phyloP scores from a whole-genome alignment of 2,797 vertebrate species.

The Melopsittacus undulatus region DNA sequence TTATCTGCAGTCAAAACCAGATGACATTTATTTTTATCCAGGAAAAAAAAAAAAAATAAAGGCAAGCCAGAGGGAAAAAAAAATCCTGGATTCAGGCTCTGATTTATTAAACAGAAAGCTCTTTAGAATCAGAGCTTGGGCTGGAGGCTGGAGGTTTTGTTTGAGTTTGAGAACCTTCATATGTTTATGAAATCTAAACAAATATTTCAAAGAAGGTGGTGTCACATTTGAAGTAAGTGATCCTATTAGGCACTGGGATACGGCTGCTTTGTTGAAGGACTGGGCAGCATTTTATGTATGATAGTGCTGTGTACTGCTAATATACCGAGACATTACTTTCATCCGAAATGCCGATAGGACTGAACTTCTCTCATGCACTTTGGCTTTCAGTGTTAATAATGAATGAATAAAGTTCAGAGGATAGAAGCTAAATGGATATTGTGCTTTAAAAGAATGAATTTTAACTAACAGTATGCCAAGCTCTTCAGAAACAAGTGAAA shows the following conservation, averaged over 20 bases:
- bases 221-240: constrained; percentile 79
- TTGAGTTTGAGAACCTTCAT: constrained; percentile 72
- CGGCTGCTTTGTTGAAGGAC: constrained; percentile 71
- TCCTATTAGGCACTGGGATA: constrained; percentile 75
- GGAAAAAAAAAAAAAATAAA: constrained; percentile 33
- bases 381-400: constrained; percentile 77
- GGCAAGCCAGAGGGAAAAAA: constrained; percentile 22
- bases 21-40: constrained; percentile 76
- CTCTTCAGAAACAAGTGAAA: background rate
- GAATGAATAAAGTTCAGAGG: constrained; percentile 75
- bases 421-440: constrained; percentile 73
- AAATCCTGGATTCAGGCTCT: constrained; percentile 53
- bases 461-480: constrained; percentile 66
- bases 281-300: constrained; percentile 64
- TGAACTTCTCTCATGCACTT: constrained; percentile 74
- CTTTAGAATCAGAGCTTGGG: constrained; percentile 72
- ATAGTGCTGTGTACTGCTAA: constrained; percentile 70
- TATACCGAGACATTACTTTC: constrained; percentile 76
- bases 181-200: constrained; percentile 77
- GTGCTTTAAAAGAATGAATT: constrained; percentile 66
- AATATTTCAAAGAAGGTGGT: constrained; percentile 79
- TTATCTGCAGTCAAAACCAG: constrained; percentile 78
- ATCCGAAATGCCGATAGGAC: constrained; percentile 68
- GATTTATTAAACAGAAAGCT: constrained; percentile 76
- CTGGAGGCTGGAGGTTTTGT: constrained; percentile 73